Evolutionary conservation across 2,797 vertebrate species (phyloP).

Genomic region (Ctenopoma multispine): DNA sequence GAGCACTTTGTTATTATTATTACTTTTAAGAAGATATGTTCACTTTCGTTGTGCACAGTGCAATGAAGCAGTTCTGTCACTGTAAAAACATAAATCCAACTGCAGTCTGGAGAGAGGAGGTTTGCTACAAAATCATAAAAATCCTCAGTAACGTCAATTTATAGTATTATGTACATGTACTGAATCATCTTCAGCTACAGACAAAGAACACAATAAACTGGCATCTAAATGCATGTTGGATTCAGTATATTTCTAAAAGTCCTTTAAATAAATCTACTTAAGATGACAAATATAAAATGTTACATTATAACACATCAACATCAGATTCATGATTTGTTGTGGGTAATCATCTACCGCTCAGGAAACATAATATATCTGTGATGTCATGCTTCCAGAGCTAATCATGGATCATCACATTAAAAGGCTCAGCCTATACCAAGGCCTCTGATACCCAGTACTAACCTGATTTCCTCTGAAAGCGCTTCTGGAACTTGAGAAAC

Average conservation of each 20-base stretch:
- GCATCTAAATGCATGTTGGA: neutral
- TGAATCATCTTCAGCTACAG: neutral
- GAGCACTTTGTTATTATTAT: neutral
- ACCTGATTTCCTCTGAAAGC: slow-evolving; percentile 81
- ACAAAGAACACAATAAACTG: neutral
- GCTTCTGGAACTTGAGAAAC: slow-evolving; percentile 86
- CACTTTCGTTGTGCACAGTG: too few species aligned
- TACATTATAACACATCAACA: neutral
- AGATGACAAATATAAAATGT: too few species aligned
- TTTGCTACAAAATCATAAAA: too few species aligned
- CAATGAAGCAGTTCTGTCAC: too few species aligned
- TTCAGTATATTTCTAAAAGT: too few species aligned
- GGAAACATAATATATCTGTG: neutral
- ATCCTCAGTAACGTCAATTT: too few species aligned
- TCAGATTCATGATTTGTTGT: neutral
- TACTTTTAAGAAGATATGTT: neutral
- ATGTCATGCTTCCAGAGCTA: neutral
- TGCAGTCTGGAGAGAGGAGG: too few species aligned
- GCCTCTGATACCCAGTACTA: slow-evolving; percentile 38
- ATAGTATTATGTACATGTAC: neutral
- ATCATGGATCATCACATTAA: neutral
- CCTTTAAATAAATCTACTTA: too few species aligned
- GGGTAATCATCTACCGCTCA: neutral
- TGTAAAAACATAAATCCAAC: too few species aligned
- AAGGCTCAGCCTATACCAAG: neutral